A percentile compares a stretch with the other conserved stretches of the same genome.
phyloP scores from a whole-genome alignment of 2,888 invertebrate genomes.

The Dermolepida albohirtum region DNA sequence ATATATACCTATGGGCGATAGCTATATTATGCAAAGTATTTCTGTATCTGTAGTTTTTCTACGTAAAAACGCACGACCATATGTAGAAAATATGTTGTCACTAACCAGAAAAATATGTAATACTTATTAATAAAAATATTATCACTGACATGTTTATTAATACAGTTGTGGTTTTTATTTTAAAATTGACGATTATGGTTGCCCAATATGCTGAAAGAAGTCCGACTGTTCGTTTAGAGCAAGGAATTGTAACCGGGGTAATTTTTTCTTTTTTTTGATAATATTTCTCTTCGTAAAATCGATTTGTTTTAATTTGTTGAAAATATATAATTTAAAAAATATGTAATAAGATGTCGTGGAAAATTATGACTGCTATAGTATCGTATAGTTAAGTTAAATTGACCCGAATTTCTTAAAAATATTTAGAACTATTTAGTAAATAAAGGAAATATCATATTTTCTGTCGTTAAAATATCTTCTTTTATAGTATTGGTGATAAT shows the following conservation, averaged over 20 bases:
- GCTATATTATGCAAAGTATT: constrained; percentile 6
- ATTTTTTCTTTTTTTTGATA: constrained; percentile 48
- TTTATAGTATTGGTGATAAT: no score
- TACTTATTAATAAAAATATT: neutral
- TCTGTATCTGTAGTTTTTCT: constrained; percentile 9
- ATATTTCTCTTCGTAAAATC: neutral
- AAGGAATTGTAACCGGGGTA: constrained; percentile 73
- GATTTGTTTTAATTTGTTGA: no score
- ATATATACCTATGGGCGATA: constrained; percentile 42
- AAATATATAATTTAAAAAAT: no score
- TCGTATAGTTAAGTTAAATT: no score
- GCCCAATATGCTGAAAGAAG: constrained; percentile 49
- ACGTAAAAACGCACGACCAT: neutral
- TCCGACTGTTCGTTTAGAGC: constrained; percentile 68
- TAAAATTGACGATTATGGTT: constrained; percentile 7
- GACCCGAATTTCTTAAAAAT: no score
- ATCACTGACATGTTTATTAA: constrained; percentile 11
- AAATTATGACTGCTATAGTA: no score
- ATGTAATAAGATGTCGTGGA: no score
- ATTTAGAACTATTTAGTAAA: no score
- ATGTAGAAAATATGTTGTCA: neutral
- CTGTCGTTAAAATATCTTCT: no score
- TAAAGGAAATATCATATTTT: no score
- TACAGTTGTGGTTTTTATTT: constrained; percentile 2
- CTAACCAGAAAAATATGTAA: no score